These are phyloP conservation scores for Smutsia gigantea DNA, from an alignment of 2,797 vertebrate genomes.

Conservation along the genomic window DNA sequence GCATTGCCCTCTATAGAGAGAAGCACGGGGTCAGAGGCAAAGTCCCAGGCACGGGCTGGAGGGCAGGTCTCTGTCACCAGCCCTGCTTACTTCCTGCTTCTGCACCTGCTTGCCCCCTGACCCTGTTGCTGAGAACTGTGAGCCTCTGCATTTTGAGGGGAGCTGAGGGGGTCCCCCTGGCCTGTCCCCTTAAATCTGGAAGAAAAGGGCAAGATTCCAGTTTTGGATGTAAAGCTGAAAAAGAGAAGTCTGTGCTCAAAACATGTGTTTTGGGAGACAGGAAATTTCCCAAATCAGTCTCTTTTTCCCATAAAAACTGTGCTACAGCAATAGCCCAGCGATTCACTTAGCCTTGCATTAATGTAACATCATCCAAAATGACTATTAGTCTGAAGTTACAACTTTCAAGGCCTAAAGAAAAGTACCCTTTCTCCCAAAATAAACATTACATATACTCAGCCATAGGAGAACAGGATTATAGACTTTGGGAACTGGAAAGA, in stretches of 20 bases:
- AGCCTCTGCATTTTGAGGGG: not conserved
- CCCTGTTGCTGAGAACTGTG: not conserved
- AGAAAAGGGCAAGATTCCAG: not conserved
- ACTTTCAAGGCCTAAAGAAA: not conserved
- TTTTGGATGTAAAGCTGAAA: not conserved
- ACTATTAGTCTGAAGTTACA: not conserved
- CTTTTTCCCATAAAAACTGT: not conserved
- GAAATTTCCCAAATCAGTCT: not conserved
- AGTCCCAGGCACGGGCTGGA: accelerated
- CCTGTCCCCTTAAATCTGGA: not conserved
- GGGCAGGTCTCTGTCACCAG: too few species aligned
- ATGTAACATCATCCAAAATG: not conserved
- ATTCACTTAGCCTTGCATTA: not conserved
- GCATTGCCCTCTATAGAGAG: accelerated
- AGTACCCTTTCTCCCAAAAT: not conserved
- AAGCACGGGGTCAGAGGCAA: not conserved
- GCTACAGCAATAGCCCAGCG: not conserved
- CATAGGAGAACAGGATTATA: not conserved
- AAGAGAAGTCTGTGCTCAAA: not conserved
- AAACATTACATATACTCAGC: not conserved
- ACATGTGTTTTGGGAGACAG: not conserved
- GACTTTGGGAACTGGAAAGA: not conserved
- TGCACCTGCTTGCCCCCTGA: not conserved
- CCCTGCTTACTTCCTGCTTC: not conserved
- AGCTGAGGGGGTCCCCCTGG: not conserved